Evolutionary conservation across 2,888 invertebrate genomes (phyloP).

Genomic region (Hypomecis punctinalis): DNA sequence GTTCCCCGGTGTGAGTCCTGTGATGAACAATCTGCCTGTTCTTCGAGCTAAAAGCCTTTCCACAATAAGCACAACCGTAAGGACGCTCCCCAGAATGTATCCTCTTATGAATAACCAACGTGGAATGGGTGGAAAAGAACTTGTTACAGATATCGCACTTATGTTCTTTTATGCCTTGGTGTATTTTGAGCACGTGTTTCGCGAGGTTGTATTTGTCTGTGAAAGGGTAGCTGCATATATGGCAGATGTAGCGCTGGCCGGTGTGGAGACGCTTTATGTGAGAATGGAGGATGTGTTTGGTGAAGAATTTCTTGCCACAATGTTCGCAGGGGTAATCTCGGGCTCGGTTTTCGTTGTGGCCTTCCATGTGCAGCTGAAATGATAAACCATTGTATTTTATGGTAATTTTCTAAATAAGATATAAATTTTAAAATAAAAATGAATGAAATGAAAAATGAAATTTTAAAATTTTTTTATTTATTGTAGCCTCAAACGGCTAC

Average conservation of each 20-base stretch:
- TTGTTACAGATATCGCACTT: slow-evolving; percentile 76
- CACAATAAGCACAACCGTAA: slow-evolving; percentile 65
- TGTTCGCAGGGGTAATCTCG: slow-evolving; percentile 69
- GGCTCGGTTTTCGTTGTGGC: slow-evolving; percentile 72
- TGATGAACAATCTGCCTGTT: slow-evolving; percentile 70
- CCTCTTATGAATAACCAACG: slow-evolving; percentile 71
- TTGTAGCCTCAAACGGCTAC: no score
- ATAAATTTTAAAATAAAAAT: no score
- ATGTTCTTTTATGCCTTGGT: slow-evolving; percentile 70
- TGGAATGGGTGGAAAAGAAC: slow-evolving; percentile 62
- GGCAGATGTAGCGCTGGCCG: slow-evolving; percentile 70
- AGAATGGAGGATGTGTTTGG: slow-evolving; percentile 61
- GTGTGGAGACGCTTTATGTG: slow-evolving; percentile 68
- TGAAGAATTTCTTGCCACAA: slow-evolving; percentile 77
- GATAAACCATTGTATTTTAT: no score
- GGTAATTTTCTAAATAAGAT: no score
- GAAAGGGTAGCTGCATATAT: slow-evolving; percentile 71
- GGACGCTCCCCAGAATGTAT: slow-evolving; percentile 77
- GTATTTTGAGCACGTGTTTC: slow-evolving; percentile 68
- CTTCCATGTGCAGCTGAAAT: slow-evolving; percentile 63
- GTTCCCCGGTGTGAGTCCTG: slow-evolving; percentile 76
- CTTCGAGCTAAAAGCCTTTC: slow-evolving; percentile 71
- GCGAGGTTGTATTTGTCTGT: slow-evolving; percentile 73
- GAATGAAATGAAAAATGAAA: no score
- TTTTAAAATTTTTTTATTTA: no score